phyloP scores from a whole-genome alignment of 2,113 vertebrate genomes.

The Crotalus horridus region DNA sequence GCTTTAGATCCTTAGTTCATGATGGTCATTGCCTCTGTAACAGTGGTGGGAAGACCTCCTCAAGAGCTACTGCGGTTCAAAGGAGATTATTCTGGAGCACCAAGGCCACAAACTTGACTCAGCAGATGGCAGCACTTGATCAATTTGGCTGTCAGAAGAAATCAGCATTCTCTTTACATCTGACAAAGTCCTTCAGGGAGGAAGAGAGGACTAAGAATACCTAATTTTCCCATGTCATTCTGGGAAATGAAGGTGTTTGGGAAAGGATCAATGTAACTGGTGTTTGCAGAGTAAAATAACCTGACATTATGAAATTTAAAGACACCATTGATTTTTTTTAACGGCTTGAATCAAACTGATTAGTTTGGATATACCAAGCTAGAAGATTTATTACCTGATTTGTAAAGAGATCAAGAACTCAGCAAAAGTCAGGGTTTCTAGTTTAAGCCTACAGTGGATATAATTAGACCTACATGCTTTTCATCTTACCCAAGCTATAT shows the following conservation, averaged over 20 bases:
- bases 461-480: slow-evolving; percentile 34
- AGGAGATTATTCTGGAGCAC: not conserved
- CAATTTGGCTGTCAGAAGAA: not conserved
- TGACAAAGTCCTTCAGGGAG: not conserved
- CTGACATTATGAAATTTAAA: slow-evolving; percentile 30
- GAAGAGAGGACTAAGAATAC: not conserved
- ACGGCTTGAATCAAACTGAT: slow-evolving; percentile 23
- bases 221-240: not conserved
- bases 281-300: slow-evolving; percentile 17
- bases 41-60: not conserved
- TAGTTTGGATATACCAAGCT: slow-evolving; percentile 15
- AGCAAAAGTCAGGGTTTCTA: slow-evolving; percentile 29
- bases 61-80: not conserved
- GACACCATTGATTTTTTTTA: slow-evolving; percentile 30
- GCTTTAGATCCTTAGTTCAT: not conserved
- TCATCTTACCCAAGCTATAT: slow-evolving; percentile 23
- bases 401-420: slow-evolving; percentile 25
- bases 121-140: not conserved
- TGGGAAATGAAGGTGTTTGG: not conserved
- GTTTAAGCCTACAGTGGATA: slow-evolving; percentile 5
- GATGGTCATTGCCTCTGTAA: not conserved
- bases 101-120: not conserved
- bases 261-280: not conserved
- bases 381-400: slow-evolving; percentile 27
- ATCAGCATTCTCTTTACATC: not conserved